These are phyloP conservation scores for Grallaria varia DNA, from an alignment of 2,113 vertebrate genomes.

Conservation along the genomic window DNA sequence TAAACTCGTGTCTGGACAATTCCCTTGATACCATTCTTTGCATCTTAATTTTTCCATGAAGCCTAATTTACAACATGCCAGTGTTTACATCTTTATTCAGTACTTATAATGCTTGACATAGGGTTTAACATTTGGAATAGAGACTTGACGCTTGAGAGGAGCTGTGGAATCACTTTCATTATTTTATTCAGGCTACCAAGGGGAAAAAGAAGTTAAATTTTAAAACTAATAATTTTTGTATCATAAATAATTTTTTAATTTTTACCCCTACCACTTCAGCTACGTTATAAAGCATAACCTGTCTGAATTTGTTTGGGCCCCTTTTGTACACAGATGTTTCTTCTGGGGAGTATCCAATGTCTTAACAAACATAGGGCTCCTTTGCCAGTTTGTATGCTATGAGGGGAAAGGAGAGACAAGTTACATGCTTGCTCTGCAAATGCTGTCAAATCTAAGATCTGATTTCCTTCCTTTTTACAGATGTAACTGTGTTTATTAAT, in stretches of 20 bases:
- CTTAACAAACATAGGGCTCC: not conserved
- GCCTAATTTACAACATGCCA: constrained; percentile 9
- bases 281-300: not conserved
- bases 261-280: not conserved
- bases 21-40: not conserved
- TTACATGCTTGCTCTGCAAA: not conserved
- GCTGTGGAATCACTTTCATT: not conserved
- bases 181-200: not conserved
- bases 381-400: not conserved
- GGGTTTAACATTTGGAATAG: not conserved
- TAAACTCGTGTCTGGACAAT: constrained; percentile 19
- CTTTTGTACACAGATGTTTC: not conserved
- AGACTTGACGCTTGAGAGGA: not conserved
- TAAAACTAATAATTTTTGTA: not conserved
- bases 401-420: not conserved
- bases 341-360: not conserved
- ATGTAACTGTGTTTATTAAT: not conserved
- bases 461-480: not conserved
- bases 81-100: constrained; percentile 20
- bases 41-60: constrained; percentile 28
- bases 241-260: not conserved
- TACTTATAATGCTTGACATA: not conserved
- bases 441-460: not conserved
- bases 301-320: not conserved
- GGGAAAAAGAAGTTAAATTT: not conserved